Evolutionary conservation across 2,797 vertebrate genomes (phyloP).

Genomic region (Sebastes reedi): DNA sequence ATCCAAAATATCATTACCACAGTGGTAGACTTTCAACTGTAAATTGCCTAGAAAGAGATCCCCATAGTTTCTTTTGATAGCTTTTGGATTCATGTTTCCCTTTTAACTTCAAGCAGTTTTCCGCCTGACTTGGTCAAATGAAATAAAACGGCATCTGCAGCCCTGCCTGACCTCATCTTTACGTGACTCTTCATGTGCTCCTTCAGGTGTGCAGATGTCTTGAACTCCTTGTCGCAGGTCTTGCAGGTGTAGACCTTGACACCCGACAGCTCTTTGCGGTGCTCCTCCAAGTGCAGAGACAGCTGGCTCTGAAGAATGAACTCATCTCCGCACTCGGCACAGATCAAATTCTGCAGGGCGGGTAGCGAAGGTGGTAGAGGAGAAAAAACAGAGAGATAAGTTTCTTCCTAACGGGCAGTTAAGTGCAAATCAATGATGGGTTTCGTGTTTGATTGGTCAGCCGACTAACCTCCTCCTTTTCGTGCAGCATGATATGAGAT

Average conservation of each 20-base stretch:
- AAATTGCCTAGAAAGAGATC: background rate
- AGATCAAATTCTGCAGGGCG: slow-evolving; percentile 91
- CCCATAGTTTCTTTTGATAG: background rate
- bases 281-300: slow-evolving; percentile 92
- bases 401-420: background rate
- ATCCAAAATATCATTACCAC: background rate
- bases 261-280: slow-evolving; percentile 92
- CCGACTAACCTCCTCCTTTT: slow-evolving; percentile 93
- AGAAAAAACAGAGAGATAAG: background rate
- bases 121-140: background rate
- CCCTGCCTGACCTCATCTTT: slow-evolving; percentile 87
- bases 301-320: slow-evolving; percentile 97
- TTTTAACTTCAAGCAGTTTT: background rate
- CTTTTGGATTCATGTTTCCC: background rate
- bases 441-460: background rate
- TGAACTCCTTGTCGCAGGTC: slow-evolving; percentile 91
- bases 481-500: slow-evolving; percentile 97
- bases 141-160: background rate
- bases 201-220: slow-evolving; percentile 87
- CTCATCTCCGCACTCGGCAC: slow-evolving; percentile 96
- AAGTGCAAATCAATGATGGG: background rate
- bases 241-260: slow-evolving; percentile 88
- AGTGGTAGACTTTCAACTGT: background rate
- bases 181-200: slow-evolving; percentile 94
- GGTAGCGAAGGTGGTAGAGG: background rate